A percentile compares a stretch with the other conserved stretches of the same genome.
These are phyloP conservation scores for Monarcha castaneiventris DNA, from an alignment of 2,113 vertebrate genomes.

Conservation along the genomic window DNA sequence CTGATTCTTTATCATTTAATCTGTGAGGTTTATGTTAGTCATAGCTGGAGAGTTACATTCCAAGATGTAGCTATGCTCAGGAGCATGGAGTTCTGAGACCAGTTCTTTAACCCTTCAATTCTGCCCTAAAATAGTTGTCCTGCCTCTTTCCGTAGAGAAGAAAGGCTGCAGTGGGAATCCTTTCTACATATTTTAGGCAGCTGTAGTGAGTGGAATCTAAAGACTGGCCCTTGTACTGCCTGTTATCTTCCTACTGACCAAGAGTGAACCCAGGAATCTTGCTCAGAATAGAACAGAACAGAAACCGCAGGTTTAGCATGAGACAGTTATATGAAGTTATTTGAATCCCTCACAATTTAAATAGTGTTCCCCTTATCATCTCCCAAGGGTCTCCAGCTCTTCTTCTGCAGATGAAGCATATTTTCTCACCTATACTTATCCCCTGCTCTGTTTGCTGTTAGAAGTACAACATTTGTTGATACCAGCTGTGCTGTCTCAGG, in stretches of 20 bases:
- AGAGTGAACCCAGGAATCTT: neutral
- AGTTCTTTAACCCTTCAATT: neutral
- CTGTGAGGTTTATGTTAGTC: slow-evolving; percentile 10
- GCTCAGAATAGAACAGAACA: neutral
- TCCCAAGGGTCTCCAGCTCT: neutral
- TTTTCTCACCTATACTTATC: neutral
- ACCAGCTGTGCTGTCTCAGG: neutral
- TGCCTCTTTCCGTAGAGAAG: neutral
- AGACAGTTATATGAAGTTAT: neutral
- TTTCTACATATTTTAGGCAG: neutral
- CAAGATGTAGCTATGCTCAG: neutral
- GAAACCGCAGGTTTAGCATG: neutral
- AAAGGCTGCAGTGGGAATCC: neutral
- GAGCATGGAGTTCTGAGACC: neutral
- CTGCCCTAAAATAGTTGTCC: neutral
- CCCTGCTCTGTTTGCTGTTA: neutral
- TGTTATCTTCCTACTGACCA: neutral
- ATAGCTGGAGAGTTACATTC: neutral
- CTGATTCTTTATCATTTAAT: slow-evolving; percentile 15
- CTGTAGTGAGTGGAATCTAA: neutral
- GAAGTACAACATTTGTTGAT: neutral
- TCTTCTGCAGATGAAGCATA: neutral
- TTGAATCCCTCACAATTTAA: neutral
- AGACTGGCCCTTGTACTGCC: neutral
- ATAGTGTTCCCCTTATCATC: neutral